These are phyloP conservation scores for Phymastichus coffea DNA, from an alignment of 1,140 invertebrate species.

Conservation along the genomic window DNA sequence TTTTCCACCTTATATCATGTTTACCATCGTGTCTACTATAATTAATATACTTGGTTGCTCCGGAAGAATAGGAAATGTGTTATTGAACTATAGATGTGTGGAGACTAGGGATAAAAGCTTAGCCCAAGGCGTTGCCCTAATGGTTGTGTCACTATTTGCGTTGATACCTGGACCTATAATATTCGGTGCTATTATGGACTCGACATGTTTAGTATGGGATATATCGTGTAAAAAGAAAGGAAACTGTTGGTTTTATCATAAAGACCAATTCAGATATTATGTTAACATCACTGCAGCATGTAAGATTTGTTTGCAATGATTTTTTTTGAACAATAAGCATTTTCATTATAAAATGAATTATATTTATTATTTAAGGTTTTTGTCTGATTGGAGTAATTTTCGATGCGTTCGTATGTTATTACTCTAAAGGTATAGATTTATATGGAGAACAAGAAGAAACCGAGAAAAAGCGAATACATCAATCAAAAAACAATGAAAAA, in stretches of 20 bases:
- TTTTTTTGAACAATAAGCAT: too few species aligned
- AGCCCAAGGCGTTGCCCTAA: constrained; percentile 64
- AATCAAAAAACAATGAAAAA: background rate
- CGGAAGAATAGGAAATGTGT: constrained; percentile 63
- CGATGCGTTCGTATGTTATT: constrained; percentile 61
- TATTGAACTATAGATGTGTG: constrained; percentile 65
- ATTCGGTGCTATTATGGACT: constrained; percentile 66
- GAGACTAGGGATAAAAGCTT: constrained; percentile 64
- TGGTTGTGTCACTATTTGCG: constrained; percentile 66
- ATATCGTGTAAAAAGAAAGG: constrained; percentile 62
- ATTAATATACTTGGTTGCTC: constrained; percentile 61
- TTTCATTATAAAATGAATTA: background rate
- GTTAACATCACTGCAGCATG: constrained; percentile 61
- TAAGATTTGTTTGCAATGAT: constrained; percentile 40
- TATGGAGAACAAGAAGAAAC: constrained; percentile 59
- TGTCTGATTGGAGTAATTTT: constrained; percentile 60
- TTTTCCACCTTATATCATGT: constrained; percentile 48
- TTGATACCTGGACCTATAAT: constrained; percentile 69
- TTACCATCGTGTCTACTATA: constrained; percentile 55
- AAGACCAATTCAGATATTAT: constrained; percentile 60
- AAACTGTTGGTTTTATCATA: constrained; percentile 68
- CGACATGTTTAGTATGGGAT: constrained; percentile 67
- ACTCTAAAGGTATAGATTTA: constrained; percentile 59
- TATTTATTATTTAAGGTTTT: constrained; percentile 49
- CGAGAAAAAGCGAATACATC: constrained; percentile 33